Base-by-base conservation (phyloP, 64 coral and sea anemone genomes). In the Actinia tenebrosa region DNA sequence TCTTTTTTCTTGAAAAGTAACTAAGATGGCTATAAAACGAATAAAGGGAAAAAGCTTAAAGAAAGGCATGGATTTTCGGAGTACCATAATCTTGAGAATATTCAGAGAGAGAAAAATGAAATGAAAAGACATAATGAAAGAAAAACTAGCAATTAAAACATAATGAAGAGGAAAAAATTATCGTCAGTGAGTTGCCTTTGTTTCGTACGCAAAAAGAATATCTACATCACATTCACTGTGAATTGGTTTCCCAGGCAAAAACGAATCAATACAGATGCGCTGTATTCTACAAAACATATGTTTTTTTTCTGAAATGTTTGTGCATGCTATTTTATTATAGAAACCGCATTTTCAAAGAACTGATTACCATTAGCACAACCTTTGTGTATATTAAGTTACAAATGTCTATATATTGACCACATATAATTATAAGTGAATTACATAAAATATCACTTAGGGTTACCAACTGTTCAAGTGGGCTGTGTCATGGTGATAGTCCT, bases 391-490 rank as follows among this genome's bases (percentile, higher is more conserved):
- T 66, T 7, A 20, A 66, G 63, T 66, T 66, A 23, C 63, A 25
- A n/a, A 66, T 25, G 63, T 66, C 63, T 23, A 66, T 66, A 23
- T 66, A 66, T 23, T 25, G 63, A 66, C 63, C 63, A 66, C 63
- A 66, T 22, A 66, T 37, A 37, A 37, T 37, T 37, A 37, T 66
- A 66, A 66, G 22, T 66, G 63, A 66, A 66, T 66, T 22, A 66
- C 22, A 66, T 66, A 5, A 66, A 66, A 66, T 20, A 66, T 66
- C 63, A 66, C 63, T 66, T 66, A n/a, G 20, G n/a, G 0, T n/a
- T 66, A 66, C 63, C 63, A 66, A 23, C 19, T 66, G 63, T 66
- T 66, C 63, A 66, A 66, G 63, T 66, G 63, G 63, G 63, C 63
- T 8, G 20, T 66, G n/a, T 23, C n/a, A 23, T 23, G 63, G 63